Percentiles rank a stretch among this genome's conserved stretches.
Evolutionary conservation across 2,113 vertebrate species (phyloP).

Genomic region (Sylvietta virens): DNA sequence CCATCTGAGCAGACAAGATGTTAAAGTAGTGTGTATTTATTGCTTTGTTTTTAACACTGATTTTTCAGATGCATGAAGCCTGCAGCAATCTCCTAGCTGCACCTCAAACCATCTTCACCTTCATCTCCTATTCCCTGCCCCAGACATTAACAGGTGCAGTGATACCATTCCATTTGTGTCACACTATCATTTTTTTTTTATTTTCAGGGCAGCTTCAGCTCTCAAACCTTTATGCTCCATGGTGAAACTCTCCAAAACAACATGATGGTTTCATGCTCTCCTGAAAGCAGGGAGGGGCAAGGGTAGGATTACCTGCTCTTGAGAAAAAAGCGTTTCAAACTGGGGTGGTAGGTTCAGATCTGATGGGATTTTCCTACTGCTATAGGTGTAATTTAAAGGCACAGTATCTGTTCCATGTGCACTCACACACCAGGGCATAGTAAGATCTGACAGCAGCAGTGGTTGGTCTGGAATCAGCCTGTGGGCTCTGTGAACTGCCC

Average conservation of each 20-base stretch:
- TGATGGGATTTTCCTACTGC: neutral
- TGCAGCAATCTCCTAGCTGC: neutral
- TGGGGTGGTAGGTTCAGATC: neutral
- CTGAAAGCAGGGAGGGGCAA: neutral
- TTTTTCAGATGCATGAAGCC: neutral
- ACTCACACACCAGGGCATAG: neutral
- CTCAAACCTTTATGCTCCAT: neutral
- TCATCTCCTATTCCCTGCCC: neutral
- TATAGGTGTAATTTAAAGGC: neutral
- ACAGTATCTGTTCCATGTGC: neutral
- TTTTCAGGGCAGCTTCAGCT: neutral
- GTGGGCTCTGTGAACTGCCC: neutral
- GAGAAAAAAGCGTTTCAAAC: neutral
- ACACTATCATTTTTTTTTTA: neutral
- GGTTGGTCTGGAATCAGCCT: neutral
- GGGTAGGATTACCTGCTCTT: neutral
- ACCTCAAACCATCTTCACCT: neutral
- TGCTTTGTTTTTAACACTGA: neutral
- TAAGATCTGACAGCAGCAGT: neutral
- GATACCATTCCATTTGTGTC: neutral
- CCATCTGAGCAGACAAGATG: neutral
- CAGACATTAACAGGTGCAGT: neutral
- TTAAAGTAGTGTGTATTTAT: neutral
- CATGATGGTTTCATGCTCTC: rapidly evolving
- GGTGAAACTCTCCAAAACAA: neutral